Evolutionary conservation across 1,140 invertebrate species (phyloP), one percentile per base, ranked within the genome.

Genomic region (Lucilia cuprina): DNA sequence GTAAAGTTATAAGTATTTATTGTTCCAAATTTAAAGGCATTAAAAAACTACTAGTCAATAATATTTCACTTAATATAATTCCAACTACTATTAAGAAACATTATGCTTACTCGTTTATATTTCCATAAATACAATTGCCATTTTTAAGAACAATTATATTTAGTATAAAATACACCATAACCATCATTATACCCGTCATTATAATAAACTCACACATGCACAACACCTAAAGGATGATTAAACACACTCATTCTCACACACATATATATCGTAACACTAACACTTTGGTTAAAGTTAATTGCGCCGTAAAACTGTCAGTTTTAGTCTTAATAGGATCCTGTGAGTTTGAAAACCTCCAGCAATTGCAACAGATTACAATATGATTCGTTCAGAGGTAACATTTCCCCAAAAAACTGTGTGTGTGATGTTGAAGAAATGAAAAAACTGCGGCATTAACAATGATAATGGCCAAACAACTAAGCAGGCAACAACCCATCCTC

Each of bases 281-380:
- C 30, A 77, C 74, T 41, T 80, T 80, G 47, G 47, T 41, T 49
- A 80, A 49, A 80, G 77, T 80, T 80, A 80, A 80, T 80, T 80
- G 77, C 77, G 25, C 77, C 77, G 77, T 80, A 80, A 80, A 80
- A 49, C 77, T 80, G 77, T 50, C 77, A 80, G 77, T 80, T 80
- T 19, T 80, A 80, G 77, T 80, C 77, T 80, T 80, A 80, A 49
- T 80, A 80, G n/a, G 65, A 25, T 17, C 5, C 7, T 41, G 41
- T 41, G 41, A 41, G 41, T 41, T 41, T 41, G 41, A 41, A 41
- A n/a, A 41, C 74, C 17, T 5, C 13, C 5, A 49, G 77, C 77
- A 19, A 49, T 21, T 80, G 19, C 77, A 80, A 80, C 41, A 80
- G 77, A 80, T 80, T 80, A 80, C 41, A 80, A 80, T 49, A 70